Evolutionary conservation across 2,888 invertebrate genomes (phyloP), one percentile per base, ranked within the genome.

Genomic region (Papilio demoleus): DNA sequence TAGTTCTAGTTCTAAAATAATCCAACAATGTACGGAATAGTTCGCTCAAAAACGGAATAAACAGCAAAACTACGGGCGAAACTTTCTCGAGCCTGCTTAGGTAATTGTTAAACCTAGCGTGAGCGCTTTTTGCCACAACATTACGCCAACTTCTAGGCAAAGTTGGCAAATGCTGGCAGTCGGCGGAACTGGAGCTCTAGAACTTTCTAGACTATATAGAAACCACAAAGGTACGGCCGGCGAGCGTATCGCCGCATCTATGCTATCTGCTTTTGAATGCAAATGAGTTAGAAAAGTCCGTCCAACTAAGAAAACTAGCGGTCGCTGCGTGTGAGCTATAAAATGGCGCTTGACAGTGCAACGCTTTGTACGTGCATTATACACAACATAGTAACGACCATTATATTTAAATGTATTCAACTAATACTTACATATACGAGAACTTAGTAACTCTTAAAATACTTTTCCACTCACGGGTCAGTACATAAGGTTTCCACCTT

Each of bases 271-370:
- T 92, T 90, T 92, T 86, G 87, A 87, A 92, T 92, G 89, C 90
- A 92, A 92, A 92, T 92, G 92, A 92, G 92, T 91, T 88, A 87
- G 88, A 92, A 92, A 92, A 92, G 88, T 91, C 80, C 84, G 87
- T 76, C 80, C 77, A 81, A 84, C 86, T 88, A 92, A 92, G 92
- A 92, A 91, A 92, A 90, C 85, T 79, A 80, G 81, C 71, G 75
- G 74, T 27, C 40, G 76, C 71, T 70, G 74, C 74, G 64, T 75
- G 73, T 61, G 67, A 65, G 56, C 67, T 70, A 63, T 81, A 81
- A 81, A 85, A 86, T 82, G 82, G 56, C 78, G 84, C 81, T 73
- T 50, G 70, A 38, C n/a, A 50, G 19, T 27, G 6, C 36, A 36
- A 19, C 24, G 17, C n/a, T 22, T 34, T 27, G 24, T 31, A 50